These are phyloP conservation scores for Anthopleura sola DNA, from an alignment of 64 coral and sea anemone species.

Conservation along the genomic window DNA sequence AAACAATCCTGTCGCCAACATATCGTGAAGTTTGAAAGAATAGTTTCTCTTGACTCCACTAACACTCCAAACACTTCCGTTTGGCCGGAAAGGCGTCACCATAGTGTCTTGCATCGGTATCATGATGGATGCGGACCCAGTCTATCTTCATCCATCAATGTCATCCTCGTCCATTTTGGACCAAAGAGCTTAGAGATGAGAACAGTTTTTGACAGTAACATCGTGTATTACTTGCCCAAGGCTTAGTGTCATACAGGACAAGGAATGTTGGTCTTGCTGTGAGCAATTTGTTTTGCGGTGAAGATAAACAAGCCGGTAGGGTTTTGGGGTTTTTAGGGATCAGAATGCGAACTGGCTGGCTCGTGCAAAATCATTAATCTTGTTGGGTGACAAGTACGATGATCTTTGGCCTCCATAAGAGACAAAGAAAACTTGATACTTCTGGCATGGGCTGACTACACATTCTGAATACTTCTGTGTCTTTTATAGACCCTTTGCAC, in stretches of 20 bases:
- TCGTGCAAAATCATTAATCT: slow-evolving; percentile 13
- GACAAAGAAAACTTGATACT: neutral
- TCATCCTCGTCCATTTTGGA: neutral
- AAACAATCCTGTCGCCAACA: neutral
- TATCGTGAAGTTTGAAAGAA: slow-evolving; percentile 6
- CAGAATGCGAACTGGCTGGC: neutral
- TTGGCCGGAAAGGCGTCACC: slow-evolving; percentile 19
- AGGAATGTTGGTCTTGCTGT: slow-evolving; percentile 8
- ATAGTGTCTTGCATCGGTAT: neutral
- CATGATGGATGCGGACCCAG: neutral
- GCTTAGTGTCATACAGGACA: neutral
- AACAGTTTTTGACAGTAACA: neutral
- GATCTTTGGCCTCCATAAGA: neutral
- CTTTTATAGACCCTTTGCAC: too few relatives aligned
- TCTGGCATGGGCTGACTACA: neutral
- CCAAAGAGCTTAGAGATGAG: neutral
- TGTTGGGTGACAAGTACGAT: slow-evolving; percentile 3
- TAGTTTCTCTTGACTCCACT: slow-evolving; percentile 16
- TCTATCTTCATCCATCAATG: slow-evolving; percentile 19
- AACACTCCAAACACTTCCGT: slow-evolving; percentile 23
- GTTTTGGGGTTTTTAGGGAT: too few relatives aligned
- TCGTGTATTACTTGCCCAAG: neutral
- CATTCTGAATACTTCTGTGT: neutral
- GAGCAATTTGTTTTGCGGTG: neutral
- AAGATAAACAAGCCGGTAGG: slow-evolving; percentile 4